Evolutionary conservation across 2,888 invertebrate genomes (phyloP), one percentile per base, ranked within the genome.

Genomic region (Lasioglossum marginatum): DNA sequence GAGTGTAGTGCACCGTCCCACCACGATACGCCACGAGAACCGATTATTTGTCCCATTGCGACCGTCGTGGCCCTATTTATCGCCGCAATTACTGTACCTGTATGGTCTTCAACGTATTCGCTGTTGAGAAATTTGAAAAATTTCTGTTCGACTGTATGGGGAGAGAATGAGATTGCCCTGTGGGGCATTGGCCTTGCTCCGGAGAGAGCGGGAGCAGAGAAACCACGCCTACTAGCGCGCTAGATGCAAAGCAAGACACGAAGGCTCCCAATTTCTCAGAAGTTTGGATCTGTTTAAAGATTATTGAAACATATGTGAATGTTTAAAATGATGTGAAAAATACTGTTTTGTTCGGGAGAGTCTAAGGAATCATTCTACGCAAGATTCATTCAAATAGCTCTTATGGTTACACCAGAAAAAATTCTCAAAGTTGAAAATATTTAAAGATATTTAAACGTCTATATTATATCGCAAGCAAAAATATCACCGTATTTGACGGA

Each of bases 1-100:
- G 60, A 63, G 31, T 16, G 31, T 31, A 77, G 81, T 48, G 63
- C 77, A 81, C 83, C 79, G 86, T 82, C 83, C 72, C 52, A 81
- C 31, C 72, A 68, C 86, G 81, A 76, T 72, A 48, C 74, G 74
- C 76, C 66, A 19, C 34, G 72, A 31, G 73, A 31, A 79, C 71
- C 82, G 87, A 87, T 87, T 87, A 86, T 86, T 86, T 52, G 77
- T 81, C 76, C 80, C 86, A 82, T 86, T 81, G 80, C 83, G 37
- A 77, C 70, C 34, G 70, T 57, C 79, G 45, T 31, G 76, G 37
- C 40, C 77, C 77, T 77, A 83, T 83, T 83, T 87, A 87, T 87
- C 81, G 78, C 63, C 57, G 78, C 86, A 82, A 86, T 87, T 87
- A 87, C 86, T 76, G 75, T 63, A 12, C 72, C 66, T 34, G 71